These are phyloP conservation scores for Drosophila flavopinicola DNA, from an alignment of 2,888 invertebrate species.

Conservation along the genomic window DNA sequence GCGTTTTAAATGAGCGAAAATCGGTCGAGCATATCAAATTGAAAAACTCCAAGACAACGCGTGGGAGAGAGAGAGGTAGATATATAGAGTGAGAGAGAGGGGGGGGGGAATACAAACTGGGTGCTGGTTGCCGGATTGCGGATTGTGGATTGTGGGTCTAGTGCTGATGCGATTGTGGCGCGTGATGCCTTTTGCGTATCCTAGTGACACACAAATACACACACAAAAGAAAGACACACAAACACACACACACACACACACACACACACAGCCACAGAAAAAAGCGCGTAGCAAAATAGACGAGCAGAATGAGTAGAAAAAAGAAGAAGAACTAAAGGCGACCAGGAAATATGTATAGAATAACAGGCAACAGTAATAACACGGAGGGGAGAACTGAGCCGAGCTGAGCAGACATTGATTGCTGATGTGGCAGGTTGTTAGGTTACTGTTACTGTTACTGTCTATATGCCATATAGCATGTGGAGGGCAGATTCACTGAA, in stretches of 20 bases:
- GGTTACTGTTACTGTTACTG: conserved; percentile 60
- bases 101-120: background rate
- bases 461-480: background rate
- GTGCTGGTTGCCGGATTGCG: background rate
- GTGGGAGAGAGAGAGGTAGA: no score
- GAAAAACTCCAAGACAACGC: conserved; percentile 72
- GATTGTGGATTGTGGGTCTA: background rate
- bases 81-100: background rate
- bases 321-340: conserved; percentile 15
- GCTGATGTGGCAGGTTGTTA: conserved; percentile 76
- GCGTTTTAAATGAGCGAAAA: conserved; percentile 78
- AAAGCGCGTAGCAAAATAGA: conserved; percentile 63
- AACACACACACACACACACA: conserved; percentile 38
- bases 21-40: conserved; percentile 80
- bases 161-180: conserved; percentile 56
- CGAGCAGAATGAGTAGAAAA: conserved; percentile 18
- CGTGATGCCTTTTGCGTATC: conserved; percentile 74
- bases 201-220: conserved; percentile 77
- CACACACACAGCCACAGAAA: conserved; percentile 38
- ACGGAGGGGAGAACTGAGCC: conserved; percentile 12
- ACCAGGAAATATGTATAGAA: conserved; percentile 23
- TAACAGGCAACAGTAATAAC: conserved; percentile 57
- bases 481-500: conserved; percentile 46
- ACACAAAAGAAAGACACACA: no score
- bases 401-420: conserved; percentile 70